Evolutionary conservation across 2,888 invertebrate genomes (phyloP), one percentile per base, ranked within the genome.

Genomic region (Ophioninae sp.): DNA sequence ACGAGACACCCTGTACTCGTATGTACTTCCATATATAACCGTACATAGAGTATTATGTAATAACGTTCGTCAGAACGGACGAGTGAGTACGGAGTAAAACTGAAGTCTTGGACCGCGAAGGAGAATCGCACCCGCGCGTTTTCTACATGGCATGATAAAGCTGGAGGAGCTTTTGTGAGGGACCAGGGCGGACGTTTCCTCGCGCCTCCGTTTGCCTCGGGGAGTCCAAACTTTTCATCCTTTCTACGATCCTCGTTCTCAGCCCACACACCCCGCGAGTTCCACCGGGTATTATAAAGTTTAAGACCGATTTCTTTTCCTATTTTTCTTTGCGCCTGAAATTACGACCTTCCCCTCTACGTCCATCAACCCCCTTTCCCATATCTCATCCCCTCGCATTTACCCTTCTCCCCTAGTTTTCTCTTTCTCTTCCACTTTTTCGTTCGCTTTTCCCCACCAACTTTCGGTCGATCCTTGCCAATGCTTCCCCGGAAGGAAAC

Each of bases 261-360:
- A 64, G 50, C 50, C 21, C 80, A 50, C 56, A 65, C 70, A 37
- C 78, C 73, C 82, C 68, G 23, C 74, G 77, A 78, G 80, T 65
- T 78, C 83, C 83, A 77, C 65, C 73, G 80, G 77, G 83, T 83
- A 83, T 83, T 83, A 83, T 83, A 83, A 83, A 83, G 69, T 83
- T 83, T 83, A 78, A 83, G 78, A 83, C 83, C 81, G 83, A 83
- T 83, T 83, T 83, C 83, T 83, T 83, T 83, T 83, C 83, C 83
- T 83, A 83, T 83, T 83, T 83, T 83, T 83, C 83, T 81, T 83
- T 83, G 83, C 81, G 83, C 83, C 83, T 83, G 80, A 80, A 85
- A 85, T 85, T 85, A 79, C 82, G 83, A 83, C 74, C 78, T 72
- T 61, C 41, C 67, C 41, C 62, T 7, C 65, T 70, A 80, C 79